These are phyloP conservation scores for Acipenser transmontanus DNA, from an alignment of 2,797 vertebrate genomes.

Conservation along the genomic window DNA sequence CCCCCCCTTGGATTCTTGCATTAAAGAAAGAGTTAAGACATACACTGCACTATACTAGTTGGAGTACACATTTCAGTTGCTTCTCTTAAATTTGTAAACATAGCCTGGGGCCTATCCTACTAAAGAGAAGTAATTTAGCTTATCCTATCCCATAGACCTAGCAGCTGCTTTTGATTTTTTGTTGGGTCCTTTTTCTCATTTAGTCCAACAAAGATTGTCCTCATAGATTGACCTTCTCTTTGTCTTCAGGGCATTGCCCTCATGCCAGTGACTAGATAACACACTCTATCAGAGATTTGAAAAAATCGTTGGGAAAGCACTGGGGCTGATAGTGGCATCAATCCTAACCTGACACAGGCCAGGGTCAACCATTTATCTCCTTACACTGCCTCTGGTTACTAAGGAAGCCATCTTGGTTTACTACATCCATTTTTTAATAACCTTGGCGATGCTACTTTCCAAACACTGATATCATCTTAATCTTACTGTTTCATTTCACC, in stretches of 20 bases:
- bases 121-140: slow-evolving; percentile 71
- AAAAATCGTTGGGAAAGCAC: slow-evolving; percentile 97
- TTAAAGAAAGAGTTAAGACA: slow-evolving; percentile 51
- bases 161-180: slow-evolving; percentile 69
- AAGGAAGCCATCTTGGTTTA: slow-evolving; percentile 79
- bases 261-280: slow-evolving; percentile 99
- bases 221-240: slow-evolving; percentile 90
- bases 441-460: slow-evolving; percentile 77
- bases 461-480: slow-evolving; percentile 54
- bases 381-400: slow-evolving; percentile 90
- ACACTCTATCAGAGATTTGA: slow-evolving; percentile 99
- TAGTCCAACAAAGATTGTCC: slow-evolving; percentile 90
- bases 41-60: slow-evolving; percentile 52
- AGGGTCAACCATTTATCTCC: slow-evolving; percentile 99
- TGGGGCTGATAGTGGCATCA: slow-evolving; percentile 98
- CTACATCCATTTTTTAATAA: slow-evolving; percentile 81
- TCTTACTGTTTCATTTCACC: slow-evolving; percentile 26
- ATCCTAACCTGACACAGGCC: slow-evolving; percentile 93
- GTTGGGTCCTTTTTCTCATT: slow-evolving; percentile 85
- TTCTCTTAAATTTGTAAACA: slow-evolving; percentile 55
- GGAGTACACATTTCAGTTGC: slow-evolving; percentile 40
- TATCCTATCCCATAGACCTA: slow-evolving; percentile 70
- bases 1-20: slow-evolving; percentile 37
- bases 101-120: slow-evolving; percentile 58
- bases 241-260: slow-evolving; percentile 88